Percentiles rank a stretch among this genome's conserved stretches.
Conservation (phyloP, 1,140 invertebrate species). For the Diuraphis noxia region DNA sequence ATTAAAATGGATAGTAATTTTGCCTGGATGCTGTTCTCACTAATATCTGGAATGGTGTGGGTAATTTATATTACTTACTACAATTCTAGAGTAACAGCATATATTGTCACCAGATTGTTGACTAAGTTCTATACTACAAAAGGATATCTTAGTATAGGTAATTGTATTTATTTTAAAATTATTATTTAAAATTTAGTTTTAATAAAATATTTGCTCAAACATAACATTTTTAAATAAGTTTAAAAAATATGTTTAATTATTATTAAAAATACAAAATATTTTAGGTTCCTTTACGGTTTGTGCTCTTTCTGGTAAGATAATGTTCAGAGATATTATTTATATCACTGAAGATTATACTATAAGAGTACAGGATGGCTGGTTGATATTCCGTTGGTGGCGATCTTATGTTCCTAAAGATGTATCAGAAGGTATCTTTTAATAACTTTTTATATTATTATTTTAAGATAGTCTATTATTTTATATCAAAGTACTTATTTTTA, state of each 20-base stretch:
- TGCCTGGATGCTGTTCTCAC: slow-evolving; percentile 77
- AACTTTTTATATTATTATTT: neutral
- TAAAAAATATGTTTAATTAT: neutral
- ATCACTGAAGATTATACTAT: slow-evolving; percentile 93
- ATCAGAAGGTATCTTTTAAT: slow-evolving; percentile 73
- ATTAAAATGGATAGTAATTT: slow-evolving; percentile 76
- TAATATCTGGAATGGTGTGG: slow-evolving; percentile 82
- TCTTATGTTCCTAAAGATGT: slow-evolving; percentile 93
- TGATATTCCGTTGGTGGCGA: slow-evolving; percentile 96
- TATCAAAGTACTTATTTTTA: neutral
- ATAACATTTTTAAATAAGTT: neutral
- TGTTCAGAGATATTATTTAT: slow-evolving; percentile 95
- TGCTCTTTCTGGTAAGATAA: slow-evolving; percentile 95
- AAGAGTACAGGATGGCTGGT: slow-evolving; percentile 93
- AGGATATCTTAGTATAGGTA: slow-evolving; percentile 90
- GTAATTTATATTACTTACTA: slow-evolving; percentile 94
- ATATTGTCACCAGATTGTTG: slow-evolving; percentile 84
- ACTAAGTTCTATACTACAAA: slow-evolving; percentile 84
- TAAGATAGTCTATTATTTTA: neutral
- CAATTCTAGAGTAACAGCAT: slow-evolving; percentile 88
- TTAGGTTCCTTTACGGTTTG: slow-evolving; percentile 92
- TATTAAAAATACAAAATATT: slow-evolving; percentile 49
- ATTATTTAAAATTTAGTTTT: neutral
- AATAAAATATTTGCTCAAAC: neutral
- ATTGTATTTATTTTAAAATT: slow-evolving; percentile 57